Percentiles rank a stretch among this genome's conserved stretches.
These are phyloP conservation scores for Tetragonula clypearis DNA, from an alignment of 1,140 invertebrate species.

Conservation along the genomic window DNA sequence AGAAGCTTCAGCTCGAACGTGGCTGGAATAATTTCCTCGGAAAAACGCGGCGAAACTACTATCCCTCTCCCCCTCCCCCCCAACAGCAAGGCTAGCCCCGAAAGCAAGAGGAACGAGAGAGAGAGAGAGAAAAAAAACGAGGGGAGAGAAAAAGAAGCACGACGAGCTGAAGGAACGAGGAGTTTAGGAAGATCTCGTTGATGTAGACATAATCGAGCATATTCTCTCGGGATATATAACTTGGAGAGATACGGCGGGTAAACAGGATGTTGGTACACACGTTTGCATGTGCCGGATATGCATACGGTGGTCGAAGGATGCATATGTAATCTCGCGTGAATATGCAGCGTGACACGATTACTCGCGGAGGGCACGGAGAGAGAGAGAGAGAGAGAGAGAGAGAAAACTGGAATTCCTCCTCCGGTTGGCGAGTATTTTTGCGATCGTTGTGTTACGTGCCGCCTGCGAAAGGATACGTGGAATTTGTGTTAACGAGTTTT, in stretches of 20 bases:
- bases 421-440: slow-evolving; percentile 7
- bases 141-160: background rate
- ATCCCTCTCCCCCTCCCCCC: no score
- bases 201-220: slow-evolving; percentile 14
- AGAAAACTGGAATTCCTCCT: background rate
- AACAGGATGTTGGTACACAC: slow-evolving; percentile 38
- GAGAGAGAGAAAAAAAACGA: background rate
- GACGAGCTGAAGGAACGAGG: no score
- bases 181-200: background rate
- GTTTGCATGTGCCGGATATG: slow-evolving; percentile 35
- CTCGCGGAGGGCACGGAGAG: background rate
- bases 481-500: background rate
- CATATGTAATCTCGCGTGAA: slow-evolving; percentile 50
- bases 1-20: slow-evolving; percentile 18
- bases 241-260: slow-evolving; percentile 9
- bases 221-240: slow-evolving; percentile 5
- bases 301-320: slow-evolving; percentile 31
- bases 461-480: background rate
- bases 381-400: background rate
- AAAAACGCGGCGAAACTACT: background rate
- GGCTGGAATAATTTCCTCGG: slow-evolving; percentile 4
- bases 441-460: background rate
- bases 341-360: slow-evolving; percentile 34
- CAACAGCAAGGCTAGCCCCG: background rate
- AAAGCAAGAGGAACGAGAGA: no score